Evolutionary conservation across 2,888 invertebrate genomes (phyloP), one percentile per base, ranked within the genome.

Genomic region (Thymelicus sylvestris): DNA sequence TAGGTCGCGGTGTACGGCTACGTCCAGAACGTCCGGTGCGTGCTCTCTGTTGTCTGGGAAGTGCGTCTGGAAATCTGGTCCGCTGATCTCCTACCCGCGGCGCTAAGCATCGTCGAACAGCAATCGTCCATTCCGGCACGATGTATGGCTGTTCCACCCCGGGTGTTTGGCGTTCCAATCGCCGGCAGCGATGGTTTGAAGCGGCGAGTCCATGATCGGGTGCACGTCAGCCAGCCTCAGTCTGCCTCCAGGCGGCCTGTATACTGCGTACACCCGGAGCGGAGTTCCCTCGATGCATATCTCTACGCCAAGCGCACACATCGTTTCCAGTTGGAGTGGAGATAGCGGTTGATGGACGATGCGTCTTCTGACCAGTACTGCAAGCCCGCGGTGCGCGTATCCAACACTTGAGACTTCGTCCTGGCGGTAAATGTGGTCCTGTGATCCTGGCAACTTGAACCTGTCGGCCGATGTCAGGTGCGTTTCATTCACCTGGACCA

Each of bases 141-240:
- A 59, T 7, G 6, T 7, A 7, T 6, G 10, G 31, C 73, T 72
- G n/a, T 72, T 71, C 75, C 75, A 75, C 8, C 48, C 73, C 10
- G 72, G 41, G 57, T 75, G 74, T n/a, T 74, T 74, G n/a, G 67
- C 60, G 55, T 72, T 74, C 24, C 71, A 71, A n/a, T 74, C 74
- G 4, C 74, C 73, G 0, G 70, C 73, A 0, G 59, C 47, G 2
- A 73, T 19, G 2, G 52, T 66, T 1, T 71, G 72, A 12, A 4
- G 10, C 10, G 64, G 7, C 13, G 50, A 7, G 31, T 66, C 61
- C 5, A 72, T 10, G 0, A 72, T 0, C 5, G 19, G 3, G 4
- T 48, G 66, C 3, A 76, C 24, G 8, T 71, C 70, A 0, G 19
- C 24, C 7, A 52, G 13, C 15, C 19, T 19, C 6, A 66, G 13